Percentiles rank a stretch among this genome's conserved stretches.
Conservation (phyloP, 2,113 vertebrate genomes). For the Microtus pennsylvanicus region DNA sequence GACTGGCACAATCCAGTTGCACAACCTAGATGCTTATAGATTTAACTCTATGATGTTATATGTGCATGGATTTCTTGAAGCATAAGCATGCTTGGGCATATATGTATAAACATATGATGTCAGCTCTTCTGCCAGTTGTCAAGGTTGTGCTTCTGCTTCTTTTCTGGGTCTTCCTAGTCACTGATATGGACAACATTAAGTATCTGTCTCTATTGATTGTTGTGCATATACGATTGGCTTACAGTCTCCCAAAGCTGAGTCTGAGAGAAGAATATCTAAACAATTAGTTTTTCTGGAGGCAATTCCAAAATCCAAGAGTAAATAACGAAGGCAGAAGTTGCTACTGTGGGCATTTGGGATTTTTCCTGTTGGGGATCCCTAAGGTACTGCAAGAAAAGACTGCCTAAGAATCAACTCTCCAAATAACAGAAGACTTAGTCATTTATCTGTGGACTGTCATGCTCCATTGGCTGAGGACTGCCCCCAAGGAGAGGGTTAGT, state of each 20-base stretch:
- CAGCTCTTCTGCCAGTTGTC: background rate
- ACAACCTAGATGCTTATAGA: background rate
- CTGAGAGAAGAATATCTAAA: background rate
- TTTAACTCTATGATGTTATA: background rate
- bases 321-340: background rate
- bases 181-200: background rate
- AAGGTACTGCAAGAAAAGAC: background rate
- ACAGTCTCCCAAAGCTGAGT: background rate
- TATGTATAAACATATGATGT: background rate
- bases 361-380: background rate
- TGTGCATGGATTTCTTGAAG: background rate
- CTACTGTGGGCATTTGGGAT: background rate
- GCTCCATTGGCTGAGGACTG: background rate
- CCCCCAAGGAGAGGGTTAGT: background rate
- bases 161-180: background rate
- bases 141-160: background rate
- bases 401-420: background rate
- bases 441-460: background rate
- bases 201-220: background rate
- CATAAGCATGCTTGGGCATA: no score
- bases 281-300: background rate
- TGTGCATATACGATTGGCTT: background rate
- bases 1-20: background rate
- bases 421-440: background rate
- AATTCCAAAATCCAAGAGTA: background rate